Evolutionary conservation across 2,797 vertebrate species (phyloP), one percentile per base, ranked within the genome.

Genomic region (Melanotaenia maccullochi): DNA sequence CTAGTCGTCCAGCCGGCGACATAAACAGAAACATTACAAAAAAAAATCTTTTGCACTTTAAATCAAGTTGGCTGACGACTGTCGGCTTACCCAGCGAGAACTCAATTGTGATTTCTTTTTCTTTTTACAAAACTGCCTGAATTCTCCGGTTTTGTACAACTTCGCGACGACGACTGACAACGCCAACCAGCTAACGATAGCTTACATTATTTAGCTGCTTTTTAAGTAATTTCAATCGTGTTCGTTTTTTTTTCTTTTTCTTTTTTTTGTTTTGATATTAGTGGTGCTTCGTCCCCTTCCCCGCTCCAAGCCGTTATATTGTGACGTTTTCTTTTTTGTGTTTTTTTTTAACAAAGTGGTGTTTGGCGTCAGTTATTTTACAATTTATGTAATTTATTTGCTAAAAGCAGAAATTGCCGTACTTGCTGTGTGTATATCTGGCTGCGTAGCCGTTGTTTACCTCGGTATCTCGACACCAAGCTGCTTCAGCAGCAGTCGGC

Each of bases 11-110:
- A 81, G 79, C 84, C 87, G 87, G 88, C 87, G 84, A 92, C 90
- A 80, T 92, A 89, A 92, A 90, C 74, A 30, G 24, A 67, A 60
- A 28, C 22, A 51, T 49, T 22, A n/a, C 3, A 63, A 40, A 75
- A 81, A 76, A 58, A 70, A 85, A 87, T 89, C 54, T 86, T 92
- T 93, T 94, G 94, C 94, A 95, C 94, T 94, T 95, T 94, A 94
- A 90, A 87, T 79, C 89, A 89, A 93, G 90, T 93, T 90, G 75
- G 74, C 83, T 77, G 75, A 66, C 84, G 72, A 76, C 73, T 76
- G 81, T 92, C 82, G 79, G 83, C 78, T 87, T 79, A 74, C 72
- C 85, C 65, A 69, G 66, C 66, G 69, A 89, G 77, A 90, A 88
- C 61, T 87, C 78, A 75, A 75, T 74, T 74, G 86, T 60, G 65